Evolutionary conservation across 2,797 vertebrate genomes (phyloP).

Genomic region (Margarornis squamiger): DNA sequence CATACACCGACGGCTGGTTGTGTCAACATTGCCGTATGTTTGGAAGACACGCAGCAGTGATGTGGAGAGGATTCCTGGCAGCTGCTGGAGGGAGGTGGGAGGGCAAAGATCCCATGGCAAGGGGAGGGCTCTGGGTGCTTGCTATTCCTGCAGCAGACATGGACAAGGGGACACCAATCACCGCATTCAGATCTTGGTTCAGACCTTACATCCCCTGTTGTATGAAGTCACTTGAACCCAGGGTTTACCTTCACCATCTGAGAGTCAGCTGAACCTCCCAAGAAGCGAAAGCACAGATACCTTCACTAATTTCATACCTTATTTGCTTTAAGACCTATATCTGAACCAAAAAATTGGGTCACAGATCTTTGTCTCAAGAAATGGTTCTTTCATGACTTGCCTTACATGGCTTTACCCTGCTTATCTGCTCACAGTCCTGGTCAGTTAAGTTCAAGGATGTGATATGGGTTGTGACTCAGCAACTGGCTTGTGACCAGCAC

Average conservation of each 20-base stretch:
- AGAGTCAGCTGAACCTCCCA: background rate
- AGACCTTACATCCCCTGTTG: background rate
- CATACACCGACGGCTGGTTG: background rate
- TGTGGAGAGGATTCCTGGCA: background rate
- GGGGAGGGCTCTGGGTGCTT: fast-evolving
- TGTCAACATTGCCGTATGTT: slow-evolving; percentile 5
- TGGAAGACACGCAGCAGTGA: fast-evolving
- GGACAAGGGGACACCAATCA: background rate
- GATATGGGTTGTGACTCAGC: background rate
- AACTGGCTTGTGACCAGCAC: background rate
- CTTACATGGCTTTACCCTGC: background rate
- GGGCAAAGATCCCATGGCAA: fast-evolving
- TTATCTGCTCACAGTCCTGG: background rate
- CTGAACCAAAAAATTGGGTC: background rate
- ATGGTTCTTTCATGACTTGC: fast-evolving
- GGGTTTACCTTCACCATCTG: background rate
- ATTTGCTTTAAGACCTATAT: background rate
- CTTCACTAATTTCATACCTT: background rate
- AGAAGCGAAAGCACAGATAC: background rate
- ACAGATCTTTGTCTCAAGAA: background rate
- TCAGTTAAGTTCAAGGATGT: background rate
- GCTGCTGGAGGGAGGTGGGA: background rate
- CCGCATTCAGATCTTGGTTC: background rate
- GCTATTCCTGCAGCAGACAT: fast-evolving
- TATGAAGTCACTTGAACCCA: background rate